These are phyloP conservation scores for mouse (Mus musculus) DNA, from an alignment of 2,113 vertebrate species.

Conservation along the genomic window DNA sequence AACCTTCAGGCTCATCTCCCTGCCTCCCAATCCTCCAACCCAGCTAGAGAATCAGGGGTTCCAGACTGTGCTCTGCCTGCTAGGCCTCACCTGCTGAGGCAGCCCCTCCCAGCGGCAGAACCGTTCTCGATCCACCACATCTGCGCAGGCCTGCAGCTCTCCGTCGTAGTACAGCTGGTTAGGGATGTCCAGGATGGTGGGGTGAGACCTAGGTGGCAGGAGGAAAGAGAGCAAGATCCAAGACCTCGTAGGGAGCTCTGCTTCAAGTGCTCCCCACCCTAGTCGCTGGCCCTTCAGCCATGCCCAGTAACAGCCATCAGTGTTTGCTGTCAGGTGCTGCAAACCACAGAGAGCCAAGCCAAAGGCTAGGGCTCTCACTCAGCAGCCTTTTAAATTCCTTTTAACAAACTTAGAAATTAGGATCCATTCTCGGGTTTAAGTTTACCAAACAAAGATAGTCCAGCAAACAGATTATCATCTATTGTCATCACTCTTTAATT, in stretches of 20 bases:
- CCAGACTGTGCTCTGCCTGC: neutral
- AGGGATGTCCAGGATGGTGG: conserved; percentile 91
- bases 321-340: neutral
- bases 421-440: neutral
- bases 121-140: conserved; percentile 79
- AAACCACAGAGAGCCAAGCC: neutral
- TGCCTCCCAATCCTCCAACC: neutral
- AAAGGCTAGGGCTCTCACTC: neutral
- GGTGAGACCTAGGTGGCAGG: conserved; percentile 91
- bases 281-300: too few relatives aligned
- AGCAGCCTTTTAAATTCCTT: neutral
- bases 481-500: neutral
- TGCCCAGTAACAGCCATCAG: rapidly evolving
- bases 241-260: neutral
- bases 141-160: conserved; percentile 88
- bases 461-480: neutral
- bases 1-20: conserved; percentile 29
- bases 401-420: neutral
- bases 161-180: conserved; percentile 94
- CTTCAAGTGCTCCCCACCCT: neutral
- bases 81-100: conserved; percentile 86
- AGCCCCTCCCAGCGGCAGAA: conserved; percentile 93
- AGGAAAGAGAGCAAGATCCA: neutral
- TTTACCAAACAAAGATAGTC: neutral
- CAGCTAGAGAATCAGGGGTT: neutral